A percentile compares a stretch with the other conserved stretches of the same genome.
Evolutionary conservation across 2,113 vertebrate species (phyloP).

Genomic region (Hemiscyllium ocellatum): DNA sequence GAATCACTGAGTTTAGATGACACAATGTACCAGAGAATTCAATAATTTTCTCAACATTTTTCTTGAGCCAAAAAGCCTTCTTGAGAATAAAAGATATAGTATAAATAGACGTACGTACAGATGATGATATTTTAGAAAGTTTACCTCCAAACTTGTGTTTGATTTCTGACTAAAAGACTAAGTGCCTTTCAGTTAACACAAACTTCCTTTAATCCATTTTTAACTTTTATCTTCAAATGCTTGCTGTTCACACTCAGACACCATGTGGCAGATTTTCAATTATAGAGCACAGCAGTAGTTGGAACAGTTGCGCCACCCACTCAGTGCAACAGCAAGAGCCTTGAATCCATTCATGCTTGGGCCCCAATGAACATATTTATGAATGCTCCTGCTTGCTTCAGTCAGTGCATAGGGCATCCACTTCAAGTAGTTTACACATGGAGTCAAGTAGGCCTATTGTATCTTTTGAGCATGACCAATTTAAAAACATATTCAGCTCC

Average conservation of each 20-base stretch:
- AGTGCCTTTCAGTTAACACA: background rate
- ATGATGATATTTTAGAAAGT: background rate
- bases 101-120: background rate
- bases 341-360: background rate
- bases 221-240: background rate
- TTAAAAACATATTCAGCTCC: background rate
- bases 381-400: background rate
- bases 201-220: background rate
- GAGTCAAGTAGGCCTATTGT: background rate
- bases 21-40: background rate
- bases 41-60: background rate
- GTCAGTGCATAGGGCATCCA: background rate
- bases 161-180: background rate
- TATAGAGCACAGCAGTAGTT: background rate
- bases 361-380: background rate
- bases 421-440: background rate
- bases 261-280: background rate
- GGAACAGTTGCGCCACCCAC: background rate
- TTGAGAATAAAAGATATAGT: background rate
- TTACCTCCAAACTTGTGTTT: background rate
- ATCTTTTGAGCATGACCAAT: background rate
- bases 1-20: no score
- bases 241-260: background rate
- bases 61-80: background rate
- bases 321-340: background rate